Conservation (phyloP, 2,113 vertebrate genomes). For the Bambusicola thoracicus region DNA sequence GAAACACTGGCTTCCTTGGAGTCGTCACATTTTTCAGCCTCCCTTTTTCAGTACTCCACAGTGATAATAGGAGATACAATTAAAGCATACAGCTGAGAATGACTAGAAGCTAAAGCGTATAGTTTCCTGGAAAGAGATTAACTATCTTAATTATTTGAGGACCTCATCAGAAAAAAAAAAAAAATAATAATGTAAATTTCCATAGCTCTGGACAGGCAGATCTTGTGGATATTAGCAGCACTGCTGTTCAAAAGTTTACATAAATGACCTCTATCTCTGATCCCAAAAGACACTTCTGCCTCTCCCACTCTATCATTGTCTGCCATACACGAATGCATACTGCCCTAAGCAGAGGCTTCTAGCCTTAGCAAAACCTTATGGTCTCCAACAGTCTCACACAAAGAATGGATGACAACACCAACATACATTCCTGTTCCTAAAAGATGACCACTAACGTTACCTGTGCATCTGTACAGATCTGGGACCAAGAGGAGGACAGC, state of each 20-base stretch:
- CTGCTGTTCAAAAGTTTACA: background rate
- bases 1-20: background rate
- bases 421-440: background rate
- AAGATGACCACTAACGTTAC: background rate
- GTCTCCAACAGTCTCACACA: background rate
- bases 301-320: background rate
- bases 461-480: background rate
- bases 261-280: background rate
- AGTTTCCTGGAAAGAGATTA: slow-evolving; percentile 52
- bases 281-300: background rate
- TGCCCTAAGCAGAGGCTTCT: background rate
- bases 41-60: background rate
- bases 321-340: background rate
- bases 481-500: background rate
- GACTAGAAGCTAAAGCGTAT: slow-evolving; percentile 32
- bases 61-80: slow-evolving; percentile 37
- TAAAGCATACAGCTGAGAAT: slow-evolving; percentile 22
- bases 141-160: slow-evolving; percentile 15
- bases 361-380: background rate
- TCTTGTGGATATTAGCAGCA: background rate
- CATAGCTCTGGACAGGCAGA: background rate
- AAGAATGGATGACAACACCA: background rate
- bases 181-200: slow-evolving; percentile 19
- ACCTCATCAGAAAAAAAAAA: background rate
- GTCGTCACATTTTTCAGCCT: background rate